These are phyloP conservation scores for Chiloscyllium punctatum DNA, from an alignment of 2,797 vertebrate genomes.

Conservation along the genomic window DNA sequence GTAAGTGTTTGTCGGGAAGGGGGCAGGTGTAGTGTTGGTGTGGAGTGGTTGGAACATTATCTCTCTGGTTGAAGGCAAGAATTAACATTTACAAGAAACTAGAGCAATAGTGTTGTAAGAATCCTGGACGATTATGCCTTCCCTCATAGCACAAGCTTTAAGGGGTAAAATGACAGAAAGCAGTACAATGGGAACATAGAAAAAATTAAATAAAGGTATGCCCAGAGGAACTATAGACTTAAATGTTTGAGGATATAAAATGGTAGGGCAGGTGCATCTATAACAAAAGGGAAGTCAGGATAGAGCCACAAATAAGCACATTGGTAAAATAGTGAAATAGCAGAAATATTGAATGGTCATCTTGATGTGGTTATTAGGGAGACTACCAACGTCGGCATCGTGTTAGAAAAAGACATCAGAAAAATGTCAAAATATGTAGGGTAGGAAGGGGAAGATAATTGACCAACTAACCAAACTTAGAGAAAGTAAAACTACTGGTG, in stretches of 20 bases:
- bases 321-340: not conserved
- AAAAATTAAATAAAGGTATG: not conserved
- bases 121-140: not conserved
- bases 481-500: not conserved
- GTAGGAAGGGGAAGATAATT: not conserved
- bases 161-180: not conserved
- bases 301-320: not conserved
- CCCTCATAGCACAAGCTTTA: not conserved
- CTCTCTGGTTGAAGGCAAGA: not conserved
- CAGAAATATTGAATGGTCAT: not conserved
- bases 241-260: not conserved
- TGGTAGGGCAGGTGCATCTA: not conserved
- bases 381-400: not conserved
- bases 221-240: not conserved
- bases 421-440: not conserved
- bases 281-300: not conserved
- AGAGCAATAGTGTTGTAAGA: not conserved
- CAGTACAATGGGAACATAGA: no score
- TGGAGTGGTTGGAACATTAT: not conserved
- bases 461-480: not conserved
- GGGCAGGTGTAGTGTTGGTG: not conserved
- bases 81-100: slow-evolving; percentile 24
- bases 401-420: not conserved
- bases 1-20: not conserved
- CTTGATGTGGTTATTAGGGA: not conserved